Base-by-base conservation (phyloP, 1,140 invertebrate species). In the Vanessa atalanta region DNA sequence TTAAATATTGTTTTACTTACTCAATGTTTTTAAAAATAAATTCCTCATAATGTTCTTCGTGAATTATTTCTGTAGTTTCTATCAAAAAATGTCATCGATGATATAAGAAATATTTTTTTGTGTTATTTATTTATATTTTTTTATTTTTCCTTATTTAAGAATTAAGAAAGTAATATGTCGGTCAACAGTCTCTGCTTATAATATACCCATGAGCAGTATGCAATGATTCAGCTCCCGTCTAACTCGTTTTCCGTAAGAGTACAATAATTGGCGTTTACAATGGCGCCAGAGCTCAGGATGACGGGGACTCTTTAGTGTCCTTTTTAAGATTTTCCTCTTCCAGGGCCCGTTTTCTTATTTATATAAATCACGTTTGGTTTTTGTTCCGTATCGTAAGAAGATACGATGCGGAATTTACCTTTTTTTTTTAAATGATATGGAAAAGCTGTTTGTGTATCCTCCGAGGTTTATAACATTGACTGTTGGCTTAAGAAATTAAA, bases 191-290 rank as follows among this genome's bases (percentile, higher is more conserved):
- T 3, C 16, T 14, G 5, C n/a, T 16, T 11, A 55, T 55, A 31
- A 6, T 31, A 9, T 23, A 50, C 61, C 50, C 47, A 50, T 47
- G 31, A 11, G 53, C 71, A 63, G 79, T 80, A 77, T 71, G 72
- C 81, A 81, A 80, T 86, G 83, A 87, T 83, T 88, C 83, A 85
- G 71, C 69, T 70, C 75, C 70, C 69, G 82, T 79, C 64, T 80
- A 81, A 85, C 83, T 82, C 69, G 85, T 87, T 88, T 85, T 81
- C 85, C 86, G 79, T 86, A 89, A 82, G 79, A 84, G 88, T 84
- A 86, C 26, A 31, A 31, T 83, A 88, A 83, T 78, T 73, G 64
- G 69, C 50, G 65, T 65, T 66, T 57, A 63, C 67, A 63, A 37
- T 75, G 78, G 80, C 80, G 76, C 77, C 80, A 73, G 60, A 75